phyloP scores from a whole-genome alignment of 2,888 invertebrate species.

The Agonopterix subpropinquella region DNA sequence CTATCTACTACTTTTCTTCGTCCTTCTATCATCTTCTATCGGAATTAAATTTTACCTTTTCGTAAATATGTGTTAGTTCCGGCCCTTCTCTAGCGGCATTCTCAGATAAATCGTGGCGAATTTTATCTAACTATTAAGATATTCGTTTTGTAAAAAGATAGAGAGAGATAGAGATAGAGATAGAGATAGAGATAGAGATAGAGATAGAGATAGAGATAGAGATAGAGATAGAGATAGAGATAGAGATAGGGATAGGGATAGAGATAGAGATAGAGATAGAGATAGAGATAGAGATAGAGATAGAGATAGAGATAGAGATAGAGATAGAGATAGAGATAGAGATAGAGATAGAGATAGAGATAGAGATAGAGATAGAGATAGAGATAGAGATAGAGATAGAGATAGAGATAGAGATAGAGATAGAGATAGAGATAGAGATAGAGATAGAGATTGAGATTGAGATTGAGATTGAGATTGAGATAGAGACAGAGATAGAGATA shows the following conservation, averaged over 20 bases:
- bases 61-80: too few species aligned
- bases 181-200: neutral
- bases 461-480: neutral
- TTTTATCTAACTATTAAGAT: too few species aligned
- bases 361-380: neutral
- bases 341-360: neutral
- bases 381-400: neutral
- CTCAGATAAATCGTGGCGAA: too few species aligned
- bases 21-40: too few species aligned
- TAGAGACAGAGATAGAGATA: neutral
- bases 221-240: neutral
- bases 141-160: too few species aligned
- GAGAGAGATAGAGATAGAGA: neutral
- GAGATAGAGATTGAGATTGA: neutral
- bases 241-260: neutral
- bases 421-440: neutral
- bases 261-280: neutral
- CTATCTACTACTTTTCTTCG: too few species aligned
- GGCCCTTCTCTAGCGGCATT: too few species aligned
- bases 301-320: neutral
- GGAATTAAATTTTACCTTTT: too few species aligned
- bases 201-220: neutral
- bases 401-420: neutral
- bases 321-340: neutral
- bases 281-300: neutral